A percentile compares a stretch with the other conserved stretches of the same genome.
Evolutionary conservation across 2,113 vertebrate species (phyloP).

Genomic region (Acinonyx jubatus): DNA sequence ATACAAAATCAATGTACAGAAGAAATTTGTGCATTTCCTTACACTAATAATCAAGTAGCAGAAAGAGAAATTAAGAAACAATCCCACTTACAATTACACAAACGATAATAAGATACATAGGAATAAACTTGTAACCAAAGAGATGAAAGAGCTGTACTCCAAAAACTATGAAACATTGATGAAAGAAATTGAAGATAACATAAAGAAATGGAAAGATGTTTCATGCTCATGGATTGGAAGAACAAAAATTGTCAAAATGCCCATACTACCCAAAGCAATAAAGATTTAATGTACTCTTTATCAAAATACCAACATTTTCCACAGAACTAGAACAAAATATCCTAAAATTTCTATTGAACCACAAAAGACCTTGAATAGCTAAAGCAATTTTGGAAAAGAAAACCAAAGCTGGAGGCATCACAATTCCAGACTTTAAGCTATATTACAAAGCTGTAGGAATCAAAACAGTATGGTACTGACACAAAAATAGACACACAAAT

Average conservation of each 20-base stretch:
- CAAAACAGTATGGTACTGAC: not conserved
- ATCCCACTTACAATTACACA: too few species aligned
- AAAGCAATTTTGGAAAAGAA: not conserved
- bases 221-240: not conserved
- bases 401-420: not conserved
- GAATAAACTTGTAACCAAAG: too few species aligned
- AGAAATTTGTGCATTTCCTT: too few species aligned
- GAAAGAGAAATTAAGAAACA: too few species aligned
- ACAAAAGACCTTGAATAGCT: not conserved
- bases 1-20: too few species aligned
- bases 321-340: not conserved
- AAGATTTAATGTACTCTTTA: not conserved
- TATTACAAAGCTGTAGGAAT: not conserved
- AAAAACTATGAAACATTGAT: not conserved
- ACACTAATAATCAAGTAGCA: too few species aligned
- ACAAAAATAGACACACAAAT: not conserved
- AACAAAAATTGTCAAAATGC: not conserved
- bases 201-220: not conserved
- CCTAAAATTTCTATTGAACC: not conserved
- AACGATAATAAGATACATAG: too few species aligned
- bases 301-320: not conserved
- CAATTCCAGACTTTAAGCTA: not conserved
- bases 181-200: not conserved
- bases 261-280: not conserved
- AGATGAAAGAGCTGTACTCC: too few species aligned